phyloP scores from a whole-genome alignment of 2,113 vertebrate species.

The Toxotes jaculatrix region DNA sequence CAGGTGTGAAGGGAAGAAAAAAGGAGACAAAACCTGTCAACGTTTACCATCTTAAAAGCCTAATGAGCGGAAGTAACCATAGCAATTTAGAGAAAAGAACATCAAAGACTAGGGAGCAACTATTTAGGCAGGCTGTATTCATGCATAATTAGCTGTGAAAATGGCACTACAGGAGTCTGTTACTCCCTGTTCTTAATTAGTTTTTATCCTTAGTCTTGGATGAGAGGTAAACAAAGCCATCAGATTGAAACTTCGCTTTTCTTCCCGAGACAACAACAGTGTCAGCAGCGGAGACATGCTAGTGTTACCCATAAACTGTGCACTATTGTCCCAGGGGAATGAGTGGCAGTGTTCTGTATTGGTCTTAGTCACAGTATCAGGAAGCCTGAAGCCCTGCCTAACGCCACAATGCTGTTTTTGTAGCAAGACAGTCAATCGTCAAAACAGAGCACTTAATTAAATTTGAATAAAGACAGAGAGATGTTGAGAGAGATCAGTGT shows the following conservation, averaged over 20 bases:
- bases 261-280: conserved; percentile 55
- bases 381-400: conserved; percentile 20
- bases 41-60: conserved; percentile 79
- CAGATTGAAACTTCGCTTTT: conserved; percentile 72
- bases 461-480: conserved; percentile 10
- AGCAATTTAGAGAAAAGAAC: conserved; percentile 81
- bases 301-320: conserved; percentile 46
- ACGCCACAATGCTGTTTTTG: conserved; percentile 26
- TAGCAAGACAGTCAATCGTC: not conserved
- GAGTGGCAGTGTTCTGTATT: conserved; percentile 31
- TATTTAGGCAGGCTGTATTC: conserved; percentile 81
- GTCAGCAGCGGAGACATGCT: conserved; percentile 53
- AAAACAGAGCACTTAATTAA: conserved; percentile 38
- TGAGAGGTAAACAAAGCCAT: conserved; percentile 83
- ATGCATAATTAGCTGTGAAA: conserved; percentile 86
- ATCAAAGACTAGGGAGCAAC: conserved; percentile 80
- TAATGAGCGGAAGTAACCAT: conserved; percentile 82
- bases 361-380: conserved; percentile 40
- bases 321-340: conserved; percentile 46
- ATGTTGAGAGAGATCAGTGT: not conserved
- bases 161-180: conserved; percentile 80
- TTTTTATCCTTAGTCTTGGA: conserved; percentile 76
- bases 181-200: conserved; percentile 82
- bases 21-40: conserved; percentile 68
- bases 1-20: conserved; percentile 25